Base-by-base conservation (phyloP, 2,797 vertebrate genomes). In the Euthynnus affinis region DNA sequence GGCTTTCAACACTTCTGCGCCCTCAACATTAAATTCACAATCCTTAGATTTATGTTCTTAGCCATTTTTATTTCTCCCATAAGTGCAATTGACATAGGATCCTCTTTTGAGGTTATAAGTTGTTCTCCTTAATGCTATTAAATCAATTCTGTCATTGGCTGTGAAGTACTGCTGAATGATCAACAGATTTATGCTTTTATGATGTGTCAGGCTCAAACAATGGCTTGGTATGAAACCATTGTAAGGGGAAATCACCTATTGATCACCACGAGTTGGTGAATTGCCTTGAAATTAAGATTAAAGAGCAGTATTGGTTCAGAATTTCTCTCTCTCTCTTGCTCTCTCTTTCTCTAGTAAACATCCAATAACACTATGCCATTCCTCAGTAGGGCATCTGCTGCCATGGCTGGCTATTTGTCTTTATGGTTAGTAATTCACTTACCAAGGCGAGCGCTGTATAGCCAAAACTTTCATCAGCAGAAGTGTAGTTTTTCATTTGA, bases 261-360 rank as follows among this genome's bases (percentile, higher is more conserved):
- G 91, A 93, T 89, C 78, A 88, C 61, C 51, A 52, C 27, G 49
- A 62, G 84, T 76, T 86, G 82, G 80, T 78, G 80, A 88, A 88
- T 72, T 81, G 71, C 80, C 73, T 82, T 79, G 68, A 86, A 92
- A 93, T 89, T 81, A 93, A 91, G 90, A 92, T 90, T 78, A 90
- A 91, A 89, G 83, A 83, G 79, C 69, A 80, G 58, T 32, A 63
- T 67, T 65, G 63, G 63, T 68, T 66, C 59, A 74, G 76, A 78
- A 78, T 76, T 74, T 74, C 76, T 81, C 40, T 84, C 61, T 57
- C 42, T 72, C 75, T 61, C 55, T 53, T 56, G 29, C 4, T 9
- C 59, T 60, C 52, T 71, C 72, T 83, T 68, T 75, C 74, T 86
- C 81, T 66, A 83, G 88, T 92, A 88, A 91, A 87, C 78, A 74